phyloP scores from a whole-genome alignment of 1,140 invertebrate species.

The Lasaia peninsularis region DNA sequence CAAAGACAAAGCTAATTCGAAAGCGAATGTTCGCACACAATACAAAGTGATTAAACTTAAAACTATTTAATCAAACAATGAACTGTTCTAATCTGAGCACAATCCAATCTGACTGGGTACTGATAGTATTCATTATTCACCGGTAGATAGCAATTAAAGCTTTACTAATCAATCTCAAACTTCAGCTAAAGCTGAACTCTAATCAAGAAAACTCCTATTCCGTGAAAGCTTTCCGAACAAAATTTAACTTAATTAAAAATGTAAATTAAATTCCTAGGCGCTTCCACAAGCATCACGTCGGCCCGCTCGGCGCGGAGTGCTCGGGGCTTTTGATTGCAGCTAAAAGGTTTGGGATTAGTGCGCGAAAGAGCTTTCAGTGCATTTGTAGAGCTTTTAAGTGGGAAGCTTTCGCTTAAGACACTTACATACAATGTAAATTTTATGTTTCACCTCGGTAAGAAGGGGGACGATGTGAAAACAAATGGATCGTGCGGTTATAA shows the following conservation, averaged over 20 bases:
- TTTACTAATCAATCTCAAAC: constrained; percentile 77
- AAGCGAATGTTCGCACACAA: constrained; percentile 5
- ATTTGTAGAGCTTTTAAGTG: constrained; percentile 78
- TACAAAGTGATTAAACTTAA: constrained; percentile 11
- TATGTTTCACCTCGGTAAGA: constrained; percentile 58
- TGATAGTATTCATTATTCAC: constrained; percentile 77
- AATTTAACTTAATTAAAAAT: constrained; percentile 78
- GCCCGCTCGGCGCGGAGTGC: constrained; percentile 49
- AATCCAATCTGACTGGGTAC: constrained; percentile 60
- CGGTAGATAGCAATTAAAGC: constrained; percentile 75
- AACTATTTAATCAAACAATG: constrained; percentile 51
- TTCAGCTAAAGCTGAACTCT: constrained; percentile 74
- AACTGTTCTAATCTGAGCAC: constrained; percentile 57
- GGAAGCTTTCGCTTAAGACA: constrained; percentile 77
- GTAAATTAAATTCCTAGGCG: constrained; percentile 77
- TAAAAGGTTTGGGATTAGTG: constrained; percentile 78
- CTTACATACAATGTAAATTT: constrained; percentile 77
- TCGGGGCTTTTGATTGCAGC: constrained; percentile 76
- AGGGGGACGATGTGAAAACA: constrained; percentile 43
- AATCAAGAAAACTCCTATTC: constrained; percentile 77
- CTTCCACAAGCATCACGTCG: constrained; percentile 74
- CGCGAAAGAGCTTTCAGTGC: constrained; percentile 77
- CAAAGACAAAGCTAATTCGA: background rate
- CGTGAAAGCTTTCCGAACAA: constrained; percentile 76
- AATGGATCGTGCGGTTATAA: constrained; percentile 25